A percentile compares a stretch with the other conserved stretches of the same genome.
Evolutionary conservation across 2,113 vertebrate genomes (phyloP).

Genomic region (Cephalopterus ornatus): DNA sequence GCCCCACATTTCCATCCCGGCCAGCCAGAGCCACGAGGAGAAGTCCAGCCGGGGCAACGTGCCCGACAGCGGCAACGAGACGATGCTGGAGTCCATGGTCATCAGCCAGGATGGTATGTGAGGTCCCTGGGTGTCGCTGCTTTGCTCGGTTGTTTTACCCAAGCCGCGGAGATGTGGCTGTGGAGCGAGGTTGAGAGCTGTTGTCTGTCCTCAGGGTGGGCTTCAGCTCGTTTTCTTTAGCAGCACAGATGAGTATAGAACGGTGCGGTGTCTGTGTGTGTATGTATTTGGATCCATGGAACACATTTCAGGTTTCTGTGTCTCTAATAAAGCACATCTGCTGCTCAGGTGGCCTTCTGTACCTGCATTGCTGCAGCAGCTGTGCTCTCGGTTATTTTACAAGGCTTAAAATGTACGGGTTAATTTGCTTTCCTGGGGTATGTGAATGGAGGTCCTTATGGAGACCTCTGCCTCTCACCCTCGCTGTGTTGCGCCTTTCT

Average conservation of each 20-base stretch:
- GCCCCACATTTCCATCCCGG: constrained; percentile 33
- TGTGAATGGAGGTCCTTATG: fast-evolving
- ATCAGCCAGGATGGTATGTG: constrained; percentile 85
- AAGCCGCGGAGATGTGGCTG: fast-evolving
- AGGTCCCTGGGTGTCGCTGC: neutral
- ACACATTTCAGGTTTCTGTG: neutral
- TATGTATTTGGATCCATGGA: neutral
- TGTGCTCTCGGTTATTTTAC: neutral
- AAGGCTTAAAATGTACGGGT: neutral
- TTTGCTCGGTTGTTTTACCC: neutral
- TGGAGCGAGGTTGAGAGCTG: neutral
- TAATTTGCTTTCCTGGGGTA: neutral
- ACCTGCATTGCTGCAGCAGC: neutral
- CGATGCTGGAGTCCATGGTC: constrained; percentile 86
- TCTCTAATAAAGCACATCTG: neutral
- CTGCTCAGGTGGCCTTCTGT: no score
- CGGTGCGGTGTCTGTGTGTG: neutral
- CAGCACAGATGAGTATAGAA: neutral
- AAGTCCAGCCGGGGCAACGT: constrained; percentile 71
- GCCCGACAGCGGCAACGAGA: constrained; percentile 90
- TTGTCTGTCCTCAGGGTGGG: neutral
- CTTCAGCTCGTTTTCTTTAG: neutral
- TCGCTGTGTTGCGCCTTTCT: neutral
- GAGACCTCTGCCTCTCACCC: neutral
- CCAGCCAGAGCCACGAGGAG: constrained; percentile 62